Percentiles rank a stretch among this genome's conserved stretches.
phyloP scores from a whole-genome alignment of 2,113 vertebrate species.

The Speoplatyrhinus poulsoni region DNA sequence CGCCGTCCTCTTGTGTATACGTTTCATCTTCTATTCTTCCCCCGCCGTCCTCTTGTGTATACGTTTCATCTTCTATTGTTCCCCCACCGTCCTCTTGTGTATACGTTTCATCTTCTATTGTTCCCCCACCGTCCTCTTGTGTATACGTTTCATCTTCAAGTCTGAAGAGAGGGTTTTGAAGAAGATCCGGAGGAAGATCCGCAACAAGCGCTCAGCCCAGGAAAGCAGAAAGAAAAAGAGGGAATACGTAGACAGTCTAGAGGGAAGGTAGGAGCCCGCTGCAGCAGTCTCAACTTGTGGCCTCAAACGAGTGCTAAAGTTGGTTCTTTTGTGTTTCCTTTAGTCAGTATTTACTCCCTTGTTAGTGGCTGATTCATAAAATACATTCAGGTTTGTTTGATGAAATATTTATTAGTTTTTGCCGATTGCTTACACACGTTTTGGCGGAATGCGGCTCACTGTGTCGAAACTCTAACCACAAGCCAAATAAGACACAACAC shows the following conservation, averaged over 20 bases:
- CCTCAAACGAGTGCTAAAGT: not conserved
- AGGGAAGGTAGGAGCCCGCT: conserved; percentile 79
- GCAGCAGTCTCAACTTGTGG: not conserved
- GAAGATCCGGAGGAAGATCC: conserved; percentile 92
- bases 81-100: not conserved
- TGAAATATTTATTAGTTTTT: too few relatives aligned
- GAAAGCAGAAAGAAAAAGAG: conserved; percentile 94
- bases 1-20: too few relatives aligned
- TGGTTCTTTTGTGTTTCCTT: too few relatives aligned
- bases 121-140: conserved; percentile 18
- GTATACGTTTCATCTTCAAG: conserved; percentile 65
- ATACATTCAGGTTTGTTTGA: too few relatives aligned
- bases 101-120: conserved; percentile 4
- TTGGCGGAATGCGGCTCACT: too few relatives aligned
- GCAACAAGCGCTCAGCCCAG: conserved; percentile 93
- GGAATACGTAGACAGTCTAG: conserved; percentile 89
- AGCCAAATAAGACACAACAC: too few relatives aligned
- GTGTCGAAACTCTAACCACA: too few relatives aligned
- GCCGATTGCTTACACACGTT: too few relatives aligned
- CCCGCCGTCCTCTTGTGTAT: too few relatives aligned
- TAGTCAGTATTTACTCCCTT: too few relatives aligned
- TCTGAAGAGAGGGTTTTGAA: conserved; percentile 91
- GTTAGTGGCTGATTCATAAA: too few relatives aligned
- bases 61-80: not conserved
- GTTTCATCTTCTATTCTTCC: too few relatives aligned